These are phyloP conservation scores for Spodoptera exigua DNA, from an alignment of 2,888 invertebrate genomes.

Conservation along the genomic window DNA sequence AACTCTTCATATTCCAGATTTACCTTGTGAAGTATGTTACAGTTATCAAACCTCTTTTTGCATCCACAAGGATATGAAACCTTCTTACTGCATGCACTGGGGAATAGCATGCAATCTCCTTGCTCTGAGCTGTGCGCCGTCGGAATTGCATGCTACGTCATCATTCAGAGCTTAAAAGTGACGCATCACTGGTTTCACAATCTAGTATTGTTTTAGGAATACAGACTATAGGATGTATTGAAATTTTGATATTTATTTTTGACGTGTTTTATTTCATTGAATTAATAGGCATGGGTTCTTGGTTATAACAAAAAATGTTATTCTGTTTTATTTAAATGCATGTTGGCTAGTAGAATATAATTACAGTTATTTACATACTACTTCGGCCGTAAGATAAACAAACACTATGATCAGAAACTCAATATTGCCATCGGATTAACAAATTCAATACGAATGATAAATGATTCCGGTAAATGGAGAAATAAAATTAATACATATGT, in stretches of 20 bases:
- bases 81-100: conserved; percentile 6
- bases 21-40: conserved; percentile 11
- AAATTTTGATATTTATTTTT: neutral
- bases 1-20: too few relatives aligned
- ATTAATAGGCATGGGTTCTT: too few relatives aligned
- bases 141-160: conserved; percentile 39
- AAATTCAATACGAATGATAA: too few relatives aligned
- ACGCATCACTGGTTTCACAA: conserved; percentile 25
- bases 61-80: conserved; percentile 9
- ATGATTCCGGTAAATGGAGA: neutral
- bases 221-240: too few relatives aligned
- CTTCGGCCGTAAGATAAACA: too few relatives aligned
- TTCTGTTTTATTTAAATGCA: too few relatives aligned
- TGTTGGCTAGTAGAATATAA: too few relatives aligned
- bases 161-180: conserved; percentile 21
- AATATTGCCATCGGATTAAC: too few relatives aligned
- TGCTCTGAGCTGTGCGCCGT: conserved; percentile 26
- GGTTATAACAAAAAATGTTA: too few relatives aligned
- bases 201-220: conserved; percentile 37
- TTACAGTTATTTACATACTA: too few relatives aligned
- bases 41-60: conserved; percentile 8
- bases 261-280: neutral
- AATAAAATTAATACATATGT: conserved; percentile 18
- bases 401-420: too few relatives aligned
- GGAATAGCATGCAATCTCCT: conserved; percentile 26